phyloP scores from a whole-genome alignment of 1,140 invertebrate species.

The Drosophila lini region DNA sequence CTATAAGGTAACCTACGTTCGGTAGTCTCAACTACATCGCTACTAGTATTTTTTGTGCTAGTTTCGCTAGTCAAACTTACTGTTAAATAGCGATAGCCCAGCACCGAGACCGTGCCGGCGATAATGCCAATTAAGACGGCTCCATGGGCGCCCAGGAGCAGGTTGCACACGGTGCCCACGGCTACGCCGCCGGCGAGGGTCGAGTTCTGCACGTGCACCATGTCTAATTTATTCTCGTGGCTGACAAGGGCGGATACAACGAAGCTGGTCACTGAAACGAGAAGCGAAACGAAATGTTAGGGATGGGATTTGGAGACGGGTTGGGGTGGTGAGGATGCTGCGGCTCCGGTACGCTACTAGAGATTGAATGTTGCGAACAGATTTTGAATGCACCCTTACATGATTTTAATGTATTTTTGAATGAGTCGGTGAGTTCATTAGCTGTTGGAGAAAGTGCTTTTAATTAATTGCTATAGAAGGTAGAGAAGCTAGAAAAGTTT shows the following conservation, averaged over 20 bases:
- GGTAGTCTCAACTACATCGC: neutral
- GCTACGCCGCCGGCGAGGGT: conserved; percentile 91
- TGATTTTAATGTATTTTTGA: conserved; percentile 46
- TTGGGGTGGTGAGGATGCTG: neutral
- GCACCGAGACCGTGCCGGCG: conserved; percentile 92
- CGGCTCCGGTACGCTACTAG: conserved; percentile 7
- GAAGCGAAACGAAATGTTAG: neutral
- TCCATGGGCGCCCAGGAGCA: conserved; percentile 94
- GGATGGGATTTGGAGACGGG: no score
- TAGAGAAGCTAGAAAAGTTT: neutral
- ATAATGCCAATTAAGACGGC: conserved; percentile 92
- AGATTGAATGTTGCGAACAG: conserved; percentile 22
- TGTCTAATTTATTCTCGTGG: conserved; percentile 92
- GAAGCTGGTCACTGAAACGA: conserved; percentile 91
- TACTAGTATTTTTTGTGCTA: conserved; percentile 11
- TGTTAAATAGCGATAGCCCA: conserved; percentile 93
- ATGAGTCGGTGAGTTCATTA: conserved; percentile 40
- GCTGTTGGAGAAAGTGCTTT: neutral
- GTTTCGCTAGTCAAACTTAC: conserved; percentile 86
- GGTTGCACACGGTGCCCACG: conserved; percentile 88
- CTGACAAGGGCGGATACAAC: conserved; percentile 92
- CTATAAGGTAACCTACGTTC: neutral
- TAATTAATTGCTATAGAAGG: neutral
- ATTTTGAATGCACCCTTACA: conserved; percentile 34
- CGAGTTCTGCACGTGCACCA: conserved; percentile 96